These are phyloP conservation scores for Rhabdomys pumilio DNA, from an alignment of 2,797 vertebrate genomes.

Conservation along the genomic window DNA sequence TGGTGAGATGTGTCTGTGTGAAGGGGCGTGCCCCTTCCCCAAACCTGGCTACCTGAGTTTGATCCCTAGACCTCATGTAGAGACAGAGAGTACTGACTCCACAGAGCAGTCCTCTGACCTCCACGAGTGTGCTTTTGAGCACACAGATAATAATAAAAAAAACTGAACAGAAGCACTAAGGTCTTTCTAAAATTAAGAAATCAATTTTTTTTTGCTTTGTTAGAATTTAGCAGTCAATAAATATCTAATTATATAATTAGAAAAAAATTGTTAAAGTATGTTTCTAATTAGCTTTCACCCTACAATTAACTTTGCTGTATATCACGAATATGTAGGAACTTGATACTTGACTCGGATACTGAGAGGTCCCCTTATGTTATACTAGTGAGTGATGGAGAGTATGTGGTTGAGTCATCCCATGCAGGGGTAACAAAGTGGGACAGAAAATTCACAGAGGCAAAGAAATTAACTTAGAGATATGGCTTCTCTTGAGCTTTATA, in stretches of 20 bases:
- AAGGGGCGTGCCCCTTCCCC: neutral
- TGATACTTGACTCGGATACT: neutral
- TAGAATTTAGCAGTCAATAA: conserved; percentile 38
- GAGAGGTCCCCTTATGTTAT: neutral
- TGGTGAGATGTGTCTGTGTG: neutral
- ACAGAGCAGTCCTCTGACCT: neutral
- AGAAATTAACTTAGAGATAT: conserved; percentile 24
- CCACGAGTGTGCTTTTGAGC: neutral
- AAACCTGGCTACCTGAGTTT: neutral
- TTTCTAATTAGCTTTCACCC: conserved; percentile 46
- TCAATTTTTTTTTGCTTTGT: conserved; percentile 44
- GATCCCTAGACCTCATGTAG: neutral
- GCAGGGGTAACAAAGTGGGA: neutral
- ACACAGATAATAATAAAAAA: neutral
- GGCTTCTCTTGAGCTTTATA: conserved; percentile 50
- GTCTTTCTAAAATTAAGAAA: conserved; percentile 36
- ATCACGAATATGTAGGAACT: neutral
- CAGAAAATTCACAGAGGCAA: neutral
- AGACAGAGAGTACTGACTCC: neutral
- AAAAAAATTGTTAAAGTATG: neutral
- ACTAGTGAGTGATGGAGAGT: neutral
- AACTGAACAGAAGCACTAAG: conserved; percentile 10
- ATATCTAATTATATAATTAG: neutral
- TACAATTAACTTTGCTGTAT: conserved; percentile 42
- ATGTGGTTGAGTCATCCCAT: conserved; percentile 17